Evolutionary conservation across 1,140 invertebrate species (phyloP).

Genomic region (Aradophagus sp.): DNA sequence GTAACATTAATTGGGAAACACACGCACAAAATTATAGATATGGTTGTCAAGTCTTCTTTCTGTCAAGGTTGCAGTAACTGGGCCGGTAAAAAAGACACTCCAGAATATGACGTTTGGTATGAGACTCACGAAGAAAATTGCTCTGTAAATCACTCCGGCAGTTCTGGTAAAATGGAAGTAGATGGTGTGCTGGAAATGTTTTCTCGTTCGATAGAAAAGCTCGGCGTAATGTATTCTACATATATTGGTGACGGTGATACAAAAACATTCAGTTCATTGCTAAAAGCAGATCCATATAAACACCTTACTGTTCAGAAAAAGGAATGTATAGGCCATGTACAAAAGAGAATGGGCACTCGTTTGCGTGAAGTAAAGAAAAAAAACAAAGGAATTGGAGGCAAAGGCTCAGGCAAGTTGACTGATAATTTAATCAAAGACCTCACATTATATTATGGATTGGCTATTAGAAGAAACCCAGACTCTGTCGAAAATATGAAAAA

Average conservation of each 20-base stretch:
- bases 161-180: constrained; percentile 11
- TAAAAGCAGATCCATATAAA: constrained; percentile 3
- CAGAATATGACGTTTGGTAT: constrained; percentile 7
- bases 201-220: background rate
- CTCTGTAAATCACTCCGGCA: constrained; percentile 2
- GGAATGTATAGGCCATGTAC: constrained; percentile 7
- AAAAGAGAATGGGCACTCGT: constrained; percentile 6
- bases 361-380: background rate
- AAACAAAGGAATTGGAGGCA: constrained; percentile 1
- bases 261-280: background rate
- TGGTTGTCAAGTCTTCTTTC: constrained; percentile 1
- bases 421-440: constrained; percentile 8
- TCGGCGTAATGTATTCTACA: constrained; percentile 4
- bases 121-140: constrained; percentile 5
- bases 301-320: constrained; percentile 7
- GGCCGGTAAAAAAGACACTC: constrained; percentile 1
- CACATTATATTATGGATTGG: constrained; percentile 9
- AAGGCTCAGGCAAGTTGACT: constrained; percentile 12
- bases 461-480: constrained; percentile 5
- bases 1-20: constrained; percentile 10
- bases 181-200: constrained; percentile 7
- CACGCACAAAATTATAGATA: constrained; percentile 10
- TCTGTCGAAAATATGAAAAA: constrained; percentile 10
- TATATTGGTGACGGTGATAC: constrained; percentile 13
- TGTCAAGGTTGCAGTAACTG: constrained; percentile 1